Percentiles rank a stretch among this genome's conserved stretches.
Conservation (phyloP, 2,113 vertebrate genomes). For the Embiotoca jacksoni region DNA sequence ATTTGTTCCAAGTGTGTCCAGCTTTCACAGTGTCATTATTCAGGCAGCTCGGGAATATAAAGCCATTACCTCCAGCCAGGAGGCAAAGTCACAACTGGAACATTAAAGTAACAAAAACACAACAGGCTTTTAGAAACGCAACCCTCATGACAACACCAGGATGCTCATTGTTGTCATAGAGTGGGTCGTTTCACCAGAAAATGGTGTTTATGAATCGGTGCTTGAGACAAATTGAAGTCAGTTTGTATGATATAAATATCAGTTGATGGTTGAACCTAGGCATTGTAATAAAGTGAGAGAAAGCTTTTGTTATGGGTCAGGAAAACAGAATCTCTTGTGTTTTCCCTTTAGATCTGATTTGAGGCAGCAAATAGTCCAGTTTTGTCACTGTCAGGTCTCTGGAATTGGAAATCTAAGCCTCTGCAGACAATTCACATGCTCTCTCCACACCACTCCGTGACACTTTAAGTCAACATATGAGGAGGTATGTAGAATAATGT, state of each 20-base stretch:
- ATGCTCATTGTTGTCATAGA: slow-evolving; percentile 22
- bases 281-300: background rate
- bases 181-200: background rate
- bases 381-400: too few species aligned
- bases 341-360: background rate
- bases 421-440: background rate
- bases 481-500: too few species aligned
- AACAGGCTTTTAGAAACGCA: background rate
- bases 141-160: slow-evolving; percentile 8
- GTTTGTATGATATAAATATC: background rate
- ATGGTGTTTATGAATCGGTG: background rate
- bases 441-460: background rate
- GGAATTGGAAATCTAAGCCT: slow-evolving; percentile 3
- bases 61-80: background rate
- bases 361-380: background rate
- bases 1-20: background rate
- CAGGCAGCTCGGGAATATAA: background rate
- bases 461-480: too few species aligned
- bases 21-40: background rate
- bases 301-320: background rate
- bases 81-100: slow-evolving; percentile 4
- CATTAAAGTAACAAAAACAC: background rate
- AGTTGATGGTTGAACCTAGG: slow-evolving; percentile 11
- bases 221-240: slow-evolving; percentile 12
- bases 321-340: background rate